Conservation (phyloP, 2,113 vertebrate species). For the Gallinago undulata region DNA sequence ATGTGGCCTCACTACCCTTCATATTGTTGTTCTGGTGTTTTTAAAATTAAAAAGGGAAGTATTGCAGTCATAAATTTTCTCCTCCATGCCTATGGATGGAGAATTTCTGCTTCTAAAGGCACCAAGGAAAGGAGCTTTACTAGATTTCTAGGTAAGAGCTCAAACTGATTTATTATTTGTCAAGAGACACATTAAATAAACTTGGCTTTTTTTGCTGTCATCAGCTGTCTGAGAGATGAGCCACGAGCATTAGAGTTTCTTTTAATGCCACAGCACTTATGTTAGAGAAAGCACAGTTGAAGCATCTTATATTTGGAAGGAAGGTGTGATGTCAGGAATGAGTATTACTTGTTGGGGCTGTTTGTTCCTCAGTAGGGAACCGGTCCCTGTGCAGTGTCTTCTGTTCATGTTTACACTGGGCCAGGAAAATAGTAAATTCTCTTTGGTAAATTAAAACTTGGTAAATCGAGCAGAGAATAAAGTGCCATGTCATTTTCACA, state of each 20-base stretch:
- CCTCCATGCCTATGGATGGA: background rate
- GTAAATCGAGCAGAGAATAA: background rate
- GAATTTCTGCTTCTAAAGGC: slow-evolving; percentile 31
- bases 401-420: background rate
- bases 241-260: slow-evolving; percentile 10
- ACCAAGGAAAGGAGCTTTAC: background rate
- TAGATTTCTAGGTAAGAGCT: slow-evolving; percentile 21
- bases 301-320: background rate
- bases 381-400: background rate
- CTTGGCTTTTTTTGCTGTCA: slow-evolving; percentile 53
- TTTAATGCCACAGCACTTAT: slow-evolving; percentile 18
- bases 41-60: background rate
- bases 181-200: slow-evolving; percentile 60
- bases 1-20: background rate
- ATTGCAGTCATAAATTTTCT: background rate
- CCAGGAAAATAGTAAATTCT: background rate
- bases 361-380: background rate
- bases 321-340: background rate
- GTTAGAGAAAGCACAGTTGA: background rate
- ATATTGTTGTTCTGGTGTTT: background rate
- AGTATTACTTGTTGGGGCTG: background rate
- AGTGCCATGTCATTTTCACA: background rate
- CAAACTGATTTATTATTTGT: slow-evolving; percentile 49
- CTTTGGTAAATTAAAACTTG: background rate
- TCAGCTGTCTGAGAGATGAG: slow-evolving; percentile 34